Evolutionary conservation across 2,113 vertebrate genomes (phyloP), one percentile per base, ranked within the genome.

Genomic region (Pionites leucogaster): DNA sequence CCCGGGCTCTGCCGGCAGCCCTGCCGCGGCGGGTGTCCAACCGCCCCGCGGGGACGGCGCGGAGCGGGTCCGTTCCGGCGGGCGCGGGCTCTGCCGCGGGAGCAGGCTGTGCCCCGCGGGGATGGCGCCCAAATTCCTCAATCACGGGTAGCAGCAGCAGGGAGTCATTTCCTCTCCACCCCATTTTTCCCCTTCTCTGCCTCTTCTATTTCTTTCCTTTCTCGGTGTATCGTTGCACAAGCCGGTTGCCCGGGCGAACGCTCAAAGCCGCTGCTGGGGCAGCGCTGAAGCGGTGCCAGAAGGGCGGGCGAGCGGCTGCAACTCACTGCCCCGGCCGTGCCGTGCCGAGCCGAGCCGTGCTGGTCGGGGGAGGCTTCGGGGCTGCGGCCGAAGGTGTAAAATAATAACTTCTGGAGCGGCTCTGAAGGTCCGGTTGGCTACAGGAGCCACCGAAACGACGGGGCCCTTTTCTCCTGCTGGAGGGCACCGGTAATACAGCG

Each of bases 131-230:
- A 22, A 90, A 95, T 97, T 97, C 96, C 92, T 95, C 96, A 97
- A 91, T 97, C 96, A 70, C 91, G 10, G 93, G 91, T 84, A 86
- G 94, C 94, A 91, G 74, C 96, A 88, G 93, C 95, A 92, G 76
- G 96, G 93, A 96, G 96, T 88, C 92, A 94, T 96, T 98, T 97
- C 95, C 97, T 98, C 91, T 78, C 77, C 63, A 50, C 78, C 87
- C 64, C 81, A 5, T 7, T 23, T 87, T 62, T 6, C 13, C 7
- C 3, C 7, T 8, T 28, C 14, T 8, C 9, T 12, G 8, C 9
- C 3, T 2, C 3, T 25, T 22, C 42, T 44, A 6, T 6, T 10
- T 6, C 3, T 2, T 17, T 35, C 4, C 35, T 37, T 28, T 15
- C 52, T 6, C 78, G 13, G 3, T 28, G 75, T 95, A n/a, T 94